These are phyloP conservation scores for Schizaphis graminum DNA, from an alignment of 2,888 invertebrate genomes.

Conservation along the genomic window DNA sequence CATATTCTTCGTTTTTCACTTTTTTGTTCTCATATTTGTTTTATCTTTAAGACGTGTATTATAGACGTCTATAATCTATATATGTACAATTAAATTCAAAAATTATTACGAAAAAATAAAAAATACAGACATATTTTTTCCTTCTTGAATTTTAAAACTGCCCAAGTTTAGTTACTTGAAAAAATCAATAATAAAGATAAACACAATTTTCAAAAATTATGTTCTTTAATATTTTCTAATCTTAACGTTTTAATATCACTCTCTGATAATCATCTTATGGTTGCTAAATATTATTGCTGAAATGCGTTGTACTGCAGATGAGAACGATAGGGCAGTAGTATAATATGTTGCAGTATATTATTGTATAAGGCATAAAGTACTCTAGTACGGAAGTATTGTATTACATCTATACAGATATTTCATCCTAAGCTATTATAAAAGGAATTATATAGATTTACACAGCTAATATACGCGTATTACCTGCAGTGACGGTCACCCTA, in stretches of 20 bases:
- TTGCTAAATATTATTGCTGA: background rate
- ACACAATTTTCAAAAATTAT: too few relatives aligned
- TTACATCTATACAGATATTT: background rate
- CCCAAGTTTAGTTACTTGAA: too few relatives aligned
- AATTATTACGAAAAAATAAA: too few relatives aligned
- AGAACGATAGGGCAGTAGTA: background rate
- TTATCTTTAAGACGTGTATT: too few relatives aligned
- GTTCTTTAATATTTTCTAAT: too few relatives aligned
- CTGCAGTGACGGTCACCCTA: background rate
- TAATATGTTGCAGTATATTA: background rate
- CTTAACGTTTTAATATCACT: background rate
- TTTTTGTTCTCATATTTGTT: background rate
- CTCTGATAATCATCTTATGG: background rate
- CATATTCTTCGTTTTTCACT: background rate
- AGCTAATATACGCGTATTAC: constrained; percentile 2
- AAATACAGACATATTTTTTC: too few relatives aligned
- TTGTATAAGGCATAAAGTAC: background rate
- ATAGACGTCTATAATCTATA: too few relatives aligned
- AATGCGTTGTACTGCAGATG: background rate
- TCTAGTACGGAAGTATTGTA: background rate
- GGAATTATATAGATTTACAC: background rate
- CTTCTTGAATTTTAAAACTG: too few relatives aligned
- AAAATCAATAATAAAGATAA: too few relatives aligned
- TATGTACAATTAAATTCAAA: too few relatives aligned
- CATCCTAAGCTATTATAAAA: background rate